Base-by-base conservation (phyloP, 1,140 invertebrate genomes). In the Drosophila pseudoobscura region DNA sequence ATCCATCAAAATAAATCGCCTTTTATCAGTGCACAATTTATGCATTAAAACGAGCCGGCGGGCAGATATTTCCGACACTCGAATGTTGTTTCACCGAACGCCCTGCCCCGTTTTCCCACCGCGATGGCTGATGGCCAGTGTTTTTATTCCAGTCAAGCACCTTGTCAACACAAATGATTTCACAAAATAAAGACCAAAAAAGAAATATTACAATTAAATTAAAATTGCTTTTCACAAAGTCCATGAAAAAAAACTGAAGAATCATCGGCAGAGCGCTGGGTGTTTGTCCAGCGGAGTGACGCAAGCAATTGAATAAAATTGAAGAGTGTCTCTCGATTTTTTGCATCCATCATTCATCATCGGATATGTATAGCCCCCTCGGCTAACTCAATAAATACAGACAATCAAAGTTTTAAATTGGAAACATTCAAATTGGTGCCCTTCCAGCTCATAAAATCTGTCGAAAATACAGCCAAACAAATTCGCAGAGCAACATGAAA, bases 1-100 rank as follows among this genome's bases (percentile, higher is more conserved):
- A 26, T 62, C 51, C 41, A 66, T 71, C 66, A 64, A 65, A 64
- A 71, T 75, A 80, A 80, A 74, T 80, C 65, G 61, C 58, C 74
- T 64, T 80, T 87, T 78, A 70, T 74, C 80, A 47, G 39, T 54
- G 31, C 58, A 66, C 59, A 66, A 64, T 85, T 85, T 70, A 69
- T 61, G 44, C 49, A 57, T 72, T 49, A 61, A 77, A 69, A 59
- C 35, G 43, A 47, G 31, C 22, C 61, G 24, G 15, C 59, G 47
- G 60, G 20, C 62, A 77, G 61, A 51, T 55, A 61, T 61, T 63
- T 61, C 17, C 60, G 76, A 51, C 80, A 79, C 75, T 74, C 68
- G 31, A 60, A 49, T 77, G 62, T 68, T 72, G 51, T 63, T 65
- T 39, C 68, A 54, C 45, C 35, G 15, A 26, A 13, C 41, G 45